A percentile compares a stretch with the other conserved stretches of the same genome.
Evolutionary conservation across 2,113 vertebrate species (phyloP).

Genomic region (Psammodynastes pulverulentus): DNA sequence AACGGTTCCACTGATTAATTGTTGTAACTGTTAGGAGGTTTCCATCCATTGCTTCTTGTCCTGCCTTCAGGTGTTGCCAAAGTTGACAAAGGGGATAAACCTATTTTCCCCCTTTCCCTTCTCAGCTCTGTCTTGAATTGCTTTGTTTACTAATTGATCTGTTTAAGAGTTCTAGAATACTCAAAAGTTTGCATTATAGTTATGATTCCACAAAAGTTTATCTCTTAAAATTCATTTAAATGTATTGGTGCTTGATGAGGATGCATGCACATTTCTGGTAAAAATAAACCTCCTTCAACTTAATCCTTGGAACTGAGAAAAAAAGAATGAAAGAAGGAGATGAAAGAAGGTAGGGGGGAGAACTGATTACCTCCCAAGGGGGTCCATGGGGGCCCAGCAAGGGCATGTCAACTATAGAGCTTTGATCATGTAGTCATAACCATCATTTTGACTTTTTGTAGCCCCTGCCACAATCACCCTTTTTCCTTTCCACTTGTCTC

Average conservation of each 20-base stretch:
- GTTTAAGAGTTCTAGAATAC: background rate
- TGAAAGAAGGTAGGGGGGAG: background rate
- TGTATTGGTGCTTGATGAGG: background rate
- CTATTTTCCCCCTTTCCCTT: background rate
- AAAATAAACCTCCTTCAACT: background rate
- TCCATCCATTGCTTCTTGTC: background rate
- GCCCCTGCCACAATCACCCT: background rate
- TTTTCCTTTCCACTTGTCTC: background rate
- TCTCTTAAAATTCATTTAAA: background rate
- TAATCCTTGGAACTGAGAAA: background rate
- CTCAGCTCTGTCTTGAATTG: background rate
- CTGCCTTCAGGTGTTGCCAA: background rate
- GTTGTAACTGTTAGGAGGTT: background rate
- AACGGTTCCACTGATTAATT: background rate
- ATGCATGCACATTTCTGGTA: background rate
- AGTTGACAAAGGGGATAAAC: background rate
- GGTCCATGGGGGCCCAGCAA: background rate
- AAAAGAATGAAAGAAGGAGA: background rate
- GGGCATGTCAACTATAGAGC: background rate
- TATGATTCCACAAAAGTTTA: background rate
- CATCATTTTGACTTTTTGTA: background rate
- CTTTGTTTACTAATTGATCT: background rate
- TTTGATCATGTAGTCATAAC: background rate
- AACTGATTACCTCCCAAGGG: background rate
- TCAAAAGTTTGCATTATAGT: background rate